Evolutionary conservation across 2,888 invertebrate species (phyloP), one percentile per base, ranked within the genome.

Genomic region (Cheilosia urbana): DNA sequence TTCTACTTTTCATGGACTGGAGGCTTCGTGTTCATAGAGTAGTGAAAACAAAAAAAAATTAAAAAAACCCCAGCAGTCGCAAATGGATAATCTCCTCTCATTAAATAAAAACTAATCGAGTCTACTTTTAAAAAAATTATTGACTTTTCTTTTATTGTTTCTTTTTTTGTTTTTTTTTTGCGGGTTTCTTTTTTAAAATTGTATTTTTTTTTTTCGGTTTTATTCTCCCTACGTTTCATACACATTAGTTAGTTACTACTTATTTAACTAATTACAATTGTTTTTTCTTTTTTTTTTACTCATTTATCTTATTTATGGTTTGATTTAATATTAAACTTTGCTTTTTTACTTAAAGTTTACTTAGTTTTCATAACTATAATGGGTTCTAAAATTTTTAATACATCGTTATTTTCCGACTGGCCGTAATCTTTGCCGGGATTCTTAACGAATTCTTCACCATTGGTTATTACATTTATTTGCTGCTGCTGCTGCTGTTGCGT

Each of bases 281-380:
- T 73, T 72, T 57, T 72, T 66, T 77, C 69, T 63, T 21, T 73
- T 63, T 82, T 75, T 65, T 75, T 72, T 27, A 62, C 58, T 69
- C 51, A 65, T 77, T 87, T 77, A 40, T 80, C 57, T 85, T 88
- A 63, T 58, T 77, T 72, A 58, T 68, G 76, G 17, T 57, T 80
- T 75, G 53, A 63, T 47, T 17, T 47, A 47, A 57, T 47, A 62
- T 42, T 69, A 62, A 49, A 21, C 62, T 27, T 62, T 65, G 9
- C 37, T 57, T 37, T 37, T 49, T 65, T 85, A 49, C 77, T 78
- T 82, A 87, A 34, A 71, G 51, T 85, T 91, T 91, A 92, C 90
- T 92, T 92, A 79, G 92, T 92, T 89, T 92, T 92, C 92, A 92
- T 92, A 75, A 92, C 92, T 88, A 92, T 92, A 87, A 92, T 92